Evolutionary conservation across 1,140 invertebrate species (phyloP), one percentile per base, ranked within the genome.

Genomic region (Caenorhabditis latens): DNA sequence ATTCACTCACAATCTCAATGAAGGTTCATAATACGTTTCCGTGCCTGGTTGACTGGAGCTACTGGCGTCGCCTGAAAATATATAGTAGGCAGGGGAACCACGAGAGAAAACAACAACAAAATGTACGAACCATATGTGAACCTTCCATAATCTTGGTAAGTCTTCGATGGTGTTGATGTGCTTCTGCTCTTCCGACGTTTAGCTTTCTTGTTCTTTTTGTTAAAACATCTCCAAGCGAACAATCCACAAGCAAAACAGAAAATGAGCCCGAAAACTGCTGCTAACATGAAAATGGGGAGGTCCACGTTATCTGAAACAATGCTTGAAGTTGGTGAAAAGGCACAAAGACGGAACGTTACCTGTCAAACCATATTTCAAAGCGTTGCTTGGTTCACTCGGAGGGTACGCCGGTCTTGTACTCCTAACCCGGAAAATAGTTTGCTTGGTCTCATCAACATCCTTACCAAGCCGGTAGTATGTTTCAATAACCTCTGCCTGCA

Each of bases 401-500:
- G 67, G 65, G 53, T 61, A 86, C 24, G 75, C 19, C 24, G 71
- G 79, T 57, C 86, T 8, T 19, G 71, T n/a, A 32, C 86, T 86
- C 48, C 86, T 32, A 13, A 86, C 86, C 24, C 86, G 50, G 19
- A 86, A 46, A 42, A 79, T 19, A 13, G 83, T 84, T 32, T 58
- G 48, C 13, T 79, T 82, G 2, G 75, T 53, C 7, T 83, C 46
- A 24, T 50, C 55, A 11, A 50, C 24, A 16, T 86, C 86, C 21
- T 65, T 57, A 32, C 43, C 40, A 46, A 86, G 71, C 8, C 82
- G n/a, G 40, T 63, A 87, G 19, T 89, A 63, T 13, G 87, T 86
- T 53, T 89, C 65, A n/a, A 85, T 14, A 8, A 87, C 86, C 57
- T 89, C 88, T 7, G 61, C 86, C 88, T 88, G 61, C 11, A 86